A percentile compares a stretch with the other conserved stretches of the same genome.
phyloP scores from a whole-genome alignment of 2,113 vertebrate species.

The Trogon surrucura region DNA sequence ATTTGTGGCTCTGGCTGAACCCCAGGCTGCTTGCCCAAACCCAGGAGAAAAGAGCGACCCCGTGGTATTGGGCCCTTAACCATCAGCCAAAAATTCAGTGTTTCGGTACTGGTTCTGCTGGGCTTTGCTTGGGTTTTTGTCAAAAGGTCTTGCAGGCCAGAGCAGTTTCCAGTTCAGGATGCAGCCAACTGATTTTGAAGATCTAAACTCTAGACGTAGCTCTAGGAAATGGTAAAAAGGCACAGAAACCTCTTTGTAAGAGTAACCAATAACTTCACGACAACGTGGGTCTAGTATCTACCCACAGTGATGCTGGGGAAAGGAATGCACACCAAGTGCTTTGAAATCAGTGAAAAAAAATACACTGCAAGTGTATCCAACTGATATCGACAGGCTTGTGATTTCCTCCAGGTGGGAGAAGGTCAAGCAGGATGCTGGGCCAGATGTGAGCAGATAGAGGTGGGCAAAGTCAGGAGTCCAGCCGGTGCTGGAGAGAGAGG shows the following conservation, averaged over 20 bases:
- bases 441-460: neutral
- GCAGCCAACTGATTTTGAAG: neutral
- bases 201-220: neutral
- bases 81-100: neutral
- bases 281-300: neutral
- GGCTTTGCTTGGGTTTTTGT: neutral
- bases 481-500: rapidly evolving
- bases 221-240: neutral
- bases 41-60: neutral
- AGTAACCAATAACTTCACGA: neutral
- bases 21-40: neutral
- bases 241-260: neutral
- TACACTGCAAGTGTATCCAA: neutral
- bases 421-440: neutral
- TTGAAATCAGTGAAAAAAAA: neutral
- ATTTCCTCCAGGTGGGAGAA: neutral
- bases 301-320: neutral
- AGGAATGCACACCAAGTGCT: neutral
- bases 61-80: neutral
- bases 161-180: neutral
- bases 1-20: neutral
- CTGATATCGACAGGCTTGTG: neutral
- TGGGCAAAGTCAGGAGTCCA: rapidly evolving
- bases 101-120: neutral
- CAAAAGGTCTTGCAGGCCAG: neutral